Percentiles rank a stretch among this genome's conserved stretches.
These are phyloP conservation scores for Montipora capitata DNA, from an alignment of 92 coral and sea anemone species.

Conservation along the genomic window DNA sequence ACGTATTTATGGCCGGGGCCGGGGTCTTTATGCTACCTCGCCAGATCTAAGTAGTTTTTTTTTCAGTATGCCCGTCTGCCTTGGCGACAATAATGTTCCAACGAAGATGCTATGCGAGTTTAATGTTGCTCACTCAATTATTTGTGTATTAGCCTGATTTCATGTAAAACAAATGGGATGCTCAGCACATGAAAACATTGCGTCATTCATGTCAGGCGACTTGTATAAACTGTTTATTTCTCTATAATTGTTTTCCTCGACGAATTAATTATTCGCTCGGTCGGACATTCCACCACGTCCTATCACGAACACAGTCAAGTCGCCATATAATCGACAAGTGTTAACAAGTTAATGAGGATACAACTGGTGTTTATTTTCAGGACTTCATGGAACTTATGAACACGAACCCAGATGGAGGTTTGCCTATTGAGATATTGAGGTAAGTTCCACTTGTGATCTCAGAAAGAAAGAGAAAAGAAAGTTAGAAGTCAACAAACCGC, in stretches of 20 bases:
- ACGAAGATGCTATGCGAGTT: no score
- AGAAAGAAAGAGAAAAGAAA: not conserved
- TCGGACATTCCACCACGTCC: not conserved
- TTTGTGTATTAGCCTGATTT: no score
- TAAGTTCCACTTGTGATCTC: constrained; percentile 16
- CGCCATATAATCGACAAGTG: not conserved
- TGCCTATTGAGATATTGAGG: constrained; percentile 86
- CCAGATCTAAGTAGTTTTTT: no score
- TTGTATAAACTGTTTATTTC: not conserved
- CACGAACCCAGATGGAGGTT: constrained; percentile 81
- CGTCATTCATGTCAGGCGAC: not conserved
- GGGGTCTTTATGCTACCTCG: no score
- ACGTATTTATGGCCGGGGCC: no score
- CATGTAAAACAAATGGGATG: no score
- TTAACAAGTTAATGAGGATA: not conserved
- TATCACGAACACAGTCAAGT: not conserved
- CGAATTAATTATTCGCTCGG: not conserved
- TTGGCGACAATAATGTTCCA: no score
- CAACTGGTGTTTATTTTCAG: constrained; percentile 48
- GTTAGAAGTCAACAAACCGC: not conserved
- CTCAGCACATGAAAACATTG: not conserved
- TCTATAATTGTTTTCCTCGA: not conserved
- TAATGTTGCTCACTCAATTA: no score
- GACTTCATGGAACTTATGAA: constrained; percentile 87
- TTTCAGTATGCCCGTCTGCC: no score